A percentile compares a stretch with the other conserved stretches of the same genome.
These are phyloP conservation scores for Erethizon dorsatum DNA, from an alignment of 2,797 vertebrate genomes.

Conservation along the genomic window DNA sequence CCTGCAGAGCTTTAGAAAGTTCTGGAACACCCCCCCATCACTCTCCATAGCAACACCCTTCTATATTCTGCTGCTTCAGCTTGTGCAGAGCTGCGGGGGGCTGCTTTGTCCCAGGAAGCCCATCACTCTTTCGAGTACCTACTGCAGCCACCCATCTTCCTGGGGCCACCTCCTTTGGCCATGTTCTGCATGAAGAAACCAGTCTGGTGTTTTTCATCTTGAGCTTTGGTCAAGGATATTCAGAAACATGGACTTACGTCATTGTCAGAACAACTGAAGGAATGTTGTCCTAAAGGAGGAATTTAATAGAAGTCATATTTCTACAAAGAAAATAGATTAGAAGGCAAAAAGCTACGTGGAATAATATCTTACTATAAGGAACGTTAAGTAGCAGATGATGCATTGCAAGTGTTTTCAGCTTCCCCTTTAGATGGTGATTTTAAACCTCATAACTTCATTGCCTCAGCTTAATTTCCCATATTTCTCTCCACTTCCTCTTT, in stretches of 20 bases:
- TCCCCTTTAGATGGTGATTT: background rate
- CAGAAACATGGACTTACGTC: background rate
- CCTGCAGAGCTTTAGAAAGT: background rate
- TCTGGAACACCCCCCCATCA: background rate
- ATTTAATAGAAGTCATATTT: background rate
- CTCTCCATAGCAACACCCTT: background rate
- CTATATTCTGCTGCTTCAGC: background rate
- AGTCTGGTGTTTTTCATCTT: background rate
- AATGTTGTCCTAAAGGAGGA: background rate
- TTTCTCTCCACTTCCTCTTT: background rate
- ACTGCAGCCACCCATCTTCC: background rate
- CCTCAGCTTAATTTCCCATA: background rate
- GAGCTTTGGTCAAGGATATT: background rate
- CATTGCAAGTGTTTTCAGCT: background rate
- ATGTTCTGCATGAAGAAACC: background rate
- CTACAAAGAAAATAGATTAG: background rate
- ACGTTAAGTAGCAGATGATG: background rate
- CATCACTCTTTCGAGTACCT: accelerated
- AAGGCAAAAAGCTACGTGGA: background rate
- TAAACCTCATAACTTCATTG: background rate
- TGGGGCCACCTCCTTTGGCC: background rate
- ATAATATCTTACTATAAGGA: background rate
- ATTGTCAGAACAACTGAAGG: background rate
- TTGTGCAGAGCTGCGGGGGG: background rate
- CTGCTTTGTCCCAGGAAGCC: background rate